Evolutionary conservation across 1,140 invertebrate species (phyloP).

Genomic region (Lethrus apterus): DNA sequence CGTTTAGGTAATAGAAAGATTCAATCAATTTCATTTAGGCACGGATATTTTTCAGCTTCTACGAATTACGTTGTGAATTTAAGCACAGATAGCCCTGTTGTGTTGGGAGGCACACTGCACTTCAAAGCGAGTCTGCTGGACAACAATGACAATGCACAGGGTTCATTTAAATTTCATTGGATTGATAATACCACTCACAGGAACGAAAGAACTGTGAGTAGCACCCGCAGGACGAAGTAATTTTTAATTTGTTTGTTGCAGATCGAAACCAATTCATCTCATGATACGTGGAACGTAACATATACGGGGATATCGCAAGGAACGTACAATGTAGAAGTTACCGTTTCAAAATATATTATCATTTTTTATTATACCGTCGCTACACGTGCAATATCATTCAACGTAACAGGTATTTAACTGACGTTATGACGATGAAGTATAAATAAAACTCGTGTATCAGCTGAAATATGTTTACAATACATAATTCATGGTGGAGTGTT

Average conservation of each 20-base stretch:
- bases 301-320: constrained; percentile 51
- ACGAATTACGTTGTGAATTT: constrained; percentile 21
- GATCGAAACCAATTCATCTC: constrained; percentile 35
- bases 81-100: constrained; percentile 51
- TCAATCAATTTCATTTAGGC: no score
- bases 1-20: no score
- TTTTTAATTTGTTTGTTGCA: constrained; percentile 29
- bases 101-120: constrained; percentile 56
- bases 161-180: constrained; percentile 46
- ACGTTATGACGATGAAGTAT: constrained; percentile 3
- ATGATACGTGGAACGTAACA: constrained; percentile 49
- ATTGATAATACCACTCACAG: constrained; percentile 48
- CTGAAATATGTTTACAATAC: no score
- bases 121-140: constrained; percentile 53
- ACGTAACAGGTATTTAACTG: constrained; percentile 51
- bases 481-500: constrained; percentile 3
- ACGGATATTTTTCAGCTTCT: constrained; percentile 6
- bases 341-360: constrained; percentile 44
- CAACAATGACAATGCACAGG: constrained; percentile 37
- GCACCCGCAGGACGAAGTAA: neutral
- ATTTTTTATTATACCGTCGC: constrained; percentile 38
- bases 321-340: constrained; percentile 53
- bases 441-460: no score
- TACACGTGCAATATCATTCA: constrained; percentile 44
- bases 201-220: constrained; percentile 45